Conservation (phyloP, 1,140 invertebrate genomes). For the Caenorhabditis inopinata region DNA sequence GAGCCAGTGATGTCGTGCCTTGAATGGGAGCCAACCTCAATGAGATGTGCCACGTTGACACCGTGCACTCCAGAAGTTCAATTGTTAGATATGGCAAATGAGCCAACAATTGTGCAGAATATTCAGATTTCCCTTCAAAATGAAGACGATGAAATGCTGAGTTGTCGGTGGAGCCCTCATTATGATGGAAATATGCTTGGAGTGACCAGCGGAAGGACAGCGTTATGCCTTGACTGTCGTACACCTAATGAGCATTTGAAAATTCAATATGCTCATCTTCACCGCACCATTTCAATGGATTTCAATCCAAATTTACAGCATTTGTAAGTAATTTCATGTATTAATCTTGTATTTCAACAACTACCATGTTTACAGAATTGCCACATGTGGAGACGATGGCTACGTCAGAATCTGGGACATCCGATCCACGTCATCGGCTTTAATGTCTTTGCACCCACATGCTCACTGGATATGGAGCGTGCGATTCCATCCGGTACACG, state of each 20-base stretch:
- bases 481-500: slow-evolving; percentile 91
- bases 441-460: slow-evolving; percentile 35
- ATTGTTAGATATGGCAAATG: not conserved
- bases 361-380: slow-evolving; percentile 21
- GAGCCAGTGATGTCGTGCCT: slow-evolving; percentile 7
- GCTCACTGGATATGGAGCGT: slow-evolving; percentile 44
- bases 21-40: slow-evolving; percentile 4
- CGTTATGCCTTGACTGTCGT: slow-evolving; percentile 4
- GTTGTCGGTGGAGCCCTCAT: not conserved
- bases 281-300: slow-evolving; percentile 23
- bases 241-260: not conserved
- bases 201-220: not conserved
- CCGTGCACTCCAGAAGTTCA: not conserved
- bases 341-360: no score
- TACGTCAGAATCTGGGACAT: slow-evolving; percentile 41
- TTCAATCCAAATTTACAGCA: slow-evolving; percentile 47
- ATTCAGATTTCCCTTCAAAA: not conserved
- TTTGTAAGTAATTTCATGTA: not conserved
- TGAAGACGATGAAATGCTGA: not conserved
- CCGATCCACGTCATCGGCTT: not conserved
- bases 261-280: slow-evolving; percentile 38
- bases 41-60: not conserved
- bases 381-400: slow-evolving; percentile 39
- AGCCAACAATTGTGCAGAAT: not conserved
- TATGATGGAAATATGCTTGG: slow-evolving; percentile 28